Evolutionary conservation across 2,797 vertebrate species (phyloP), one percentile per base, ranked within the genome.

Genomic region (Falco concolor): DNA sequence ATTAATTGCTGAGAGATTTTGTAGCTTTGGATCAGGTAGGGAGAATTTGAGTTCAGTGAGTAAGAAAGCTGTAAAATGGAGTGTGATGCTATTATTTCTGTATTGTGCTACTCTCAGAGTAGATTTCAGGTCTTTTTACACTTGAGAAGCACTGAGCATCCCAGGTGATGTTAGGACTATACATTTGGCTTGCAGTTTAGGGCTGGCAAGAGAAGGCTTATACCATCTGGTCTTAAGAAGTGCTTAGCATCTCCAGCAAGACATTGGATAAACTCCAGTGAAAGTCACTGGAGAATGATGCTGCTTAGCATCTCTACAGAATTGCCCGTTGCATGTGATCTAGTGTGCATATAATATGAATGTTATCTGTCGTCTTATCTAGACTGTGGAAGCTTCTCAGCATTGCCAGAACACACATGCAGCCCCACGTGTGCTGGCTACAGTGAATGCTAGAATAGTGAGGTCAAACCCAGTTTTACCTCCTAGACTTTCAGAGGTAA

Each of bases 221-320:
- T 84, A 25, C 89, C 90, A 84, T 87, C 91, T 89, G 88, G 88
- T 78, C 74, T 76, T 54, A 61, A 92, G 90, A 94, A 93, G 74
- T 82, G 77, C 92, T 92, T 89, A 95, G 84, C 74, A 87, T 94
- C 74, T 92, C 70, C 81, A 93, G 77, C 74, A 94, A 89, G 92
- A 50, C 27, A 40, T 36, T 95, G 81, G 90, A 88, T 78, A 68
- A 84, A 87, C 21, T 90, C 77, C 88, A 94, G 50, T 57, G 53
- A 64, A 57, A 23, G 42, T 89, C 57, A 23, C 32, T 36, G 42
- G 56, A 86, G 86, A 72, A 38, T 64, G 57, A 45, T 60, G 54
- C 63, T 82, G 34, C 47, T 94, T 59, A 93, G 44, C 65, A 32
- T 64, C 0, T 0, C 65, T 65, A 24, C 34, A 34, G 34, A 84